These are phyloP conservation scores for Scolopax bukidnonensis DNA, from an alignment of 2,797 vertebrate species.

Conservation along the genomic window DNA sequence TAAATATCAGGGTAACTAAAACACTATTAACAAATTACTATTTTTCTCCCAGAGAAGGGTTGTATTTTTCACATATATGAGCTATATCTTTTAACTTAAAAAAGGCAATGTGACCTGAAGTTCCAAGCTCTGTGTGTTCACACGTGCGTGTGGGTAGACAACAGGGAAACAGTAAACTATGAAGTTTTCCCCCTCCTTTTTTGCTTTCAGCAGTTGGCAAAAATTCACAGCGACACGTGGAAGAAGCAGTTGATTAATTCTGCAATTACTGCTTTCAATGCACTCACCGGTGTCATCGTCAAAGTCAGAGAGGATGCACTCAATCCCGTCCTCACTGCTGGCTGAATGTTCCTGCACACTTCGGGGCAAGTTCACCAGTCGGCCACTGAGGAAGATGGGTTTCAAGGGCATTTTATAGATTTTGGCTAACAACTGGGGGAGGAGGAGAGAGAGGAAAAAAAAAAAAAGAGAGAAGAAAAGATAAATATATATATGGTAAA, in stretches of 20 bases:
- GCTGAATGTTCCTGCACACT: conserved; percentile 86
- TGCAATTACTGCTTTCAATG: not conserved
- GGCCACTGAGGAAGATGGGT: conserved; percentile 90
- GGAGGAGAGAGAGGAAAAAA: too few relatives aligned
- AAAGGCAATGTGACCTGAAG: not conserved
- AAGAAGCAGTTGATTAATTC: not conserved
- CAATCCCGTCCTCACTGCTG: conserved; percentile 92
- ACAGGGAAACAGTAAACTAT: not conserved
- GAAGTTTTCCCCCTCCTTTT: not conserved
- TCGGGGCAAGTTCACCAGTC: conserved; percentile 88
- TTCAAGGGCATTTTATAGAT: conserved; percentile 98
- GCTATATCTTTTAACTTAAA: not conserved
- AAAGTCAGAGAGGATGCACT: conserved; percentile 91
- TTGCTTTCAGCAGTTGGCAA: not conserved
- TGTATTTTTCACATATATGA: not conserved
- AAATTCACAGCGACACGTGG: not conserved
- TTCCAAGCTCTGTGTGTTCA: not conserved
- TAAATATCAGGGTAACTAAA: not conserved
- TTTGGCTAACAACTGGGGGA: conserved; percentile 88
- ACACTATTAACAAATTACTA: not conserved
- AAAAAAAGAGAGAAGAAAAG: not conserved
- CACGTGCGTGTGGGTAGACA: not conserved
- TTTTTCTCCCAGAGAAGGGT: not conserved
- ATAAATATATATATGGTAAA: not conserved
- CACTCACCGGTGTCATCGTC: conserved; percentile 92